Conservation (phyloP, 2,797 vertebrate genomes). For the Alca torda region DNA sequence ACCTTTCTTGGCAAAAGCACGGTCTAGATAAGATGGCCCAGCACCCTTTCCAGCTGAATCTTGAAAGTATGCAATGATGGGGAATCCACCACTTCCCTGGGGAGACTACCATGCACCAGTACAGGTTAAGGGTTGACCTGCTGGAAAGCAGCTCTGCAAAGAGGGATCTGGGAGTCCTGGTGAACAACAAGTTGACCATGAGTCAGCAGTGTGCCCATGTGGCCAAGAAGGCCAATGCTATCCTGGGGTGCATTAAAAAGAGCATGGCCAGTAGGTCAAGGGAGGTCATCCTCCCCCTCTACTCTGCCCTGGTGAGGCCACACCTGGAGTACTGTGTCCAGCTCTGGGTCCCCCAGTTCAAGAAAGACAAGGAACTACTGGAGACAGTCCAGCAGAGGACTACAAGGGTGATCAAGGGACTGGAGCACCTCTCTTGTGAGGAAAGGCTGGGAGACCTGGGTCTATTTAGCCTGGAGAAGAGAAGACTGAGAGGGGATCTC, state of each 20-base stretch:
- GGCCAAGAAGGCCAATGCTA: not conserved
- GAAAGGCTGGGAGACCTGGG: too few species aligned
- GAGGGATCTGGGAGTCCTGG: not conserved
- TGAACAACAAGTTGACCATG: not conserved
- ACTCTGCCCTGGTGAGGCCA: too few species aligned
- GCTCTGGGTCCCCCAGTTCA: too few species aligned
- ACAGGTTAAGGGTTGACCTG: not conserved
- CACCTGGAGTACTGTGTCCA: too few species aligned
- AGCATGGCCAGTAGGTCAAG: not conserved
- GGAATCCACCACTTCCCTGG: not conserved
- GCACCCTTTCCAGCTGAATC: not conserved
- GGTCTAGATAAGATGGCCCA: not conserved
- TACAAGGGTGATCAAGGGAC: too few species aligned
- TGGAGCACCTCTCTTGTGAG: too few species aligned
- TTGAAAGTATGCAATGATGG: not conserved
- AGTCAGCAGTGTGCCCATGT: not conserved
- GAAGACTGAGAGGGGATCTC: too few species aligned
- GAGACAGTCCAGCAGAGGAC: too few species aligned
- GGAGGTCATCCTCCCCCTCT: too few species aligned
- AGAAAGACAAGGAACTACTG: too few species aligned
- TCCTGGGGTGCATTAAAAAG: not conserved
- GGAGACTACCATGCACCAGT: not conserved
- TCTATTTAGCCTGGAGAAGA: too few species aligned
- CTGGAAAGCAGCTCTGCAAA: not conserved
- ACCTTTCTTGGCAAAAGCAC: not conserved